A percentile compares a stretch with the other conserved stretches of the same genome.
Conservation (phyloP, 2,888 invertebrate species). For the Leptinotarsa peninsularis region DNA sequence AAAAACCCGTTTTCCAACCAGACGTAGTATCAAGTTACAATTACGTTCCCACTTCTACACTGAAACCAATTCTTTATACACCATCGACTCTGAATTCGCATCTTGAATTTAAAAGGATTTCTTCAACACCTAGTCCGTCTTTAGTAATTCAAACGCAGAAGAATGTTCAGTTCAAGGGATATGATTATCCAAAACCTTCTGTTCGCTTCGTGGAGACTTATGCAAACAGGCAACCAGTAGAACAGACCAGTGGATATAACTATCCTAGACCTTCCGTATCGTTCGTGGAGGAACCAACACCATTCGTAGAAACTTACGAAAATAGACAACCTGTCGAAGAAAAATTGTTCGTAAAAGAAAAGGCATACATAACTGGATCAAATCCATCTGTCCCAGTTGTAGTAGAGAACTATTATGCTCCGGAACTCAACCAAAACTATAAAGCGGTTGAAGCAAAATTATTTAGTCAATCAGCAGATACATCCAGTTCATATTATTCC, state of each 20-base stretch:
- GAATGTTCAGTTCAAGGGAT: slow-evolving; percentile 42
- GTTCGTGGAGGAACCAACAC: slow-evolving; percentile 62
- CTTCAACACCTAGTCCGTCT: slow-evolving; percentile 4
- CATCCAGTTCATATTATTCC: slow-evolving; percentile 20
- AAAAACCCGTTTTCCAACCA: slow-evolving; percentile 29
- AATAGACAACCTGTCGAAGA: slow-evolving; percentile 55
- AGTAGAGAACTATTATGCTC: slow-evolving; percentile 41
- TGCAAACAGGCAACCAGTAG: slow-evolving; percentile 49
- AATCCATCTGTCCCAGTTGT: slow-evolving; percentile 20
- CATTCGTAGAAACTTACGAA: slow-evolving; percentile 31
- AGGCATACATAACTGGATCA: slow-evolving; percentile 58
- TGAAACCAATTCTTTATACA: slow-evolving; percentile 24
- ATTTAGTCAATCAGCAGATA: slow-evolving; percentile 32
- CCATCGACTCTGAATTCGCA: slow-evolving; percentile 29
- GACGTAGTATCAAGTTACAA: slow-evolving; percentile 48
- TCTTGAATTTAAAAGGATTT: neutral
- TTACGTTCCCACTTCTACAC: slow-evolving; percentile 38
- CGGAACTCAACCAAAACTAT: slow-evolving; percentile 15
- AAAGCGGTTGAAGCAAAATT: slow-evolving; percentile 16
- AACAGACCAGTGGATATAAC: slow-evolving; percentile 45
- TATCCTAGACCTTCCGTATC: slow-evolving; percentile 54
- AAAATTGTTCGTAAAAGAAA: slow-evolving; percentile 59
- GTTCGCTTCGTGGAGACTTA: slow-evolving; percentile 60
- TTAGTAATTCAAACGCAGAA: slow-evolving; percentile 29
- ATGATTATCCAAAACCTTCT: slow-evolving; percentile 54